phyloP scores from a whole-genome alignment of 2,797 vertebrate species.

The Crenuchus spilurus region DNA sequence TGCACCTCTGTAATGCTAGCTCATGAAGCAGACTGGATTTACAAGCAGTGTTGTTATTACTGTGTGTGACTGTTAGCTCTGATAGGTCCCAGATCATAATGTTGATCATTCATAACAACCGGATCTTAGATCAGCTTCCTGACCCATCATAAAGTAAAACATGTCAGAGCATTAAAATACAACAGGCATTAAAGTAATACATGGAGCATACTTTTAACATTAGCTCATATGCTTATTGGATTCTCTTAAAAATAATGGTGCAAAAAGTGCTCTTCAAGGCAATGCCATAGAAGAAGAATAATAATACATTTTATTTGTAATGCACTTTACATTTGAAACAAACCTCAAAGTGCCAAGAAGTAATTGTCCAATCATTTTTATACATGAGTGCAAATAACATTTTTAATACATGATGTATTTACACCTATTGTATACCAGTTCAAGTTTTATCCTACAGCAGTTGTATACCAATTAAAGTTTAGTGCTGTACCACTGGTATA shows the following conservation, averaged over 20 bases:
- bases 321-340: no score
- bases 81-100: slow-evolving; percentile 32
- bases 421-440: no score
- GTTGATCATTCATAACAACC: slow-evolving; percentile 35
- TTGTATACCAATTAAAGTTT: no score
- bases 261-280: no score
- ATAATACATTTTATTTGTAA: no score
- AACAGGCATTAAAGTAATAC: slow-evolving; percentile 21
- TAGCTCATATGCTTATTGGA: slow-evolving; percentile 5
- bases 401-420: no score
- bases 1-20: slow-evolving; percentile 21
- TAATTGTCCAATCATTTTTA: no score
- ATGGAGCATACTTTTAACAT: slow-evolving; percentile 32
- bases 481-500: no score
- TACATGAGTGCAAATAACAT: no score
- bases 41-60: slow-evolving; percentile 48
- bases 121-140: slow-evolving; percentile 38
- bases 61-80: slow-evolving; percentile 30
- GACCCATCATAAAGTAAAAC: slow-evolving; percentile 47
- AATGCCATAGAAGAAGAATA: no score
- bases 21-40: slow-evolving; percentile 60
- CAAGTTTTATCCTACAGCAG: no score
- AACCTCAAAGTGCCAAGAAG: no score
- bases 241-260: not conserved
- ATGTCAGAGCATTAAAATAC: slow-evolving; percentile 39